These are phyloP conservation scores for Lerista edwardsae DNA, from an alignment of 2,797 vertebrate species.

Conservation along the genomic window DNA sequence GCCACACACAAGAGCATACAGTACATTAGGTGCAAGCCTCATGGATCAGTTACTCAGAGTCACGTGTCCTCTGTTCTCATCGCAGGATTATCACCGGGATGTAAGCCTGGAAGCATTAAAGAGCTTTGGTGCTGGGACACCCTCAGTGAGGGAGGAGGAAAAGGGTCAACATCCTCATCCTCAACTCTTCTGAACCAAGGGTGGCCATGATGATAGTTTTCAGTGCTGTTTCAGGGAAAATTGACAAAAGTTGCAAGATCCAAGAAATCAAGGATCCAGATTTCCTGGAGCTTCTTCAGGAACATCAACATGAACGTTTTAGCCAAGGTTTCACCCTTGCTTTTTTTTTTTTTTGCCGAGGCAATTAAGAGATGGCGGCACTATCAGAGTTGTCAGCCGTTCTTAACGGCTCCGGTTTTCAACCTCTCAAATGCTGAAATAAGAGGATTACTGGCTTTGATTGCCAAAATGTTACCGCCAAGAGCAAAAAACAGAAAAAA, in stretches of 20 bases:
- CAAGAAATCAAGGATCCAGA: not conserved
- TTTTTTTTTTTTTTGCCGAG: no score
- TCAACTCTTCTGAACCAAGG: not conserved
- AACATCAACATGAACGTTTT: not conserved
- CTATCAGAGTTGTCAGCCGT: not conserved
- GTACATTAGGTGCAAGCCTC: not conserved
- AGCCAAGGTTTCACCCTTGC: no score
- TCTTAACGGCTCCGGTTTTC: conserved; percentile 12
- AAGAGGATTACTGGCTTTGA: conserved; percentile 34
- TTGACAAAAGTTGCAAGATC: no score
- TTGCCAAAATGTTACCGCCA: conserved; percentile 14
- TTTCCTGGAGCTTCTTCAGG: not conserved
- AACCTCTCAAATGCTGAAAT: not conserved
- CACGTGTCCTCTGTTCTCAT: not conserved
- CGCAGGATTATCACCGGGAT: not conserved
- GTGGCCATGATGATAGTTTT: not conserved
- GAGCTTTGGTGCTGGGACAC: not conserved
- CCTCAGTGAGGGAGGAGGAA: not conserved
- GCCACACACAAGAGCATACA: not conserved
- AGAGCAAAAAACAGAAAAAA: conserved; percentile 24
- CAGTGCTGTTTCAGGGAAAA: no score
- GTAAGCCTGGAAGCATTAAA: not conserved
- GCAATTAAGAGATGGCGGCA: not conserved
- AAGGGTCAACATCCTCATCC: not conserved
- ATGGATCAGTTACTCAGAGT: not conserved